phyloP scores from a whole-genome alignment of 2,113 vertebrate genomes.

The Australoheros scitulus region DNA sequence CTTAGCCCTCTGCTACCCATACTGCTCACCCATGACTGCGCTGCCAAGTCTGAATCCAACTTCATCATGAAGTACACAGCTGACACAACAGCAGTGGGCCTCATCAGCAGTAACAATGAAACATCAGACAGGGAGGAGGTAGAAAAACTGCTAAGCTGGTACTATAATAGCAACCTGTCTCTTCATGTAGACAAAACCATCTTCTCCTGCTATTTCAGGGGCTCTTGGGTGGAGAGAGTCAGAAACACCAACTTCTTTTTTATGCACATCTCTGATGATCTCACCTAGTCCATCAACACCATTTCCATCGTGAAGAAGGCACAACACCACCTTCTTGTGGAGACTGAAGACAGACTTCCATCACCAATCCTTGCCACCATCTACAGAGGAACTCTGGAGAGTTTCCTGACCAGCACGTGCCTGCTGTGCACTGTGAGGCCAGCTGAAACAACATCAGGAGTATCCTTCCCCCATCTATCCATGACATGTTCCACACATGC shows the following conservation, averaged over 20 bases:
- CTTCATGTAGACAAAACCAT: neutral
- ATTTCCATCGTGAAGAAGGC: too few species aligned
- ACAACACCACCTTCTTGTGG: too few species aligned
- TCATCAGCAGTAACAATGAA: neutral
- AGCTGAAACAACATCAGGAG: neutral
- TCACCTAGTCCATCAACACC: too few species aligned
- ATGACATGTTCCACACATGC: neutral
- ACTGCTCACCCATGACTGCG: neutral
- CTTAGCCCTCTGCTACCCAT: neutral
- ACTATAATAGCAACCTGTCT: neutral
- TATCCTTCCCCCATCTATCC: neutral
- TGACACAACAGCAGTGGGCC: neutral
- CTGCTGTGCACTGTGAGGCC: neutral
- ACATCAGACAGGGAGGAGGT: neutral
- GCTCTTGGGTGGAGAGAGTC: neutral
- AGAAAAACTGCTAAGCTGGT: neutral
- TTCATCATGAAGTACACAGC: neutral
- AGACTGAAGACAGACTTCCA: neutral
- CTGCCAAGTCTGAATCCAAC: neutral
- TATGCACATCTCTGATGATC: neutral
- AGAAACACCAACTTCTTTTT: accelerated
- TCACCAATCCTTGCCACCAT: neutral
- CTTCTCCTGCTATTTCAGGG: neutral
- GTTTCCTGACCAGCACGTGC: neutral
- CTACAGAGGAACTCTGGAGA: neutral